Evolutionary conservation across 2,888 invertebrate genomes (phyloP), one percentile per base, ranked within the genome.

Genomic region (Netelia virgata): DNA sequence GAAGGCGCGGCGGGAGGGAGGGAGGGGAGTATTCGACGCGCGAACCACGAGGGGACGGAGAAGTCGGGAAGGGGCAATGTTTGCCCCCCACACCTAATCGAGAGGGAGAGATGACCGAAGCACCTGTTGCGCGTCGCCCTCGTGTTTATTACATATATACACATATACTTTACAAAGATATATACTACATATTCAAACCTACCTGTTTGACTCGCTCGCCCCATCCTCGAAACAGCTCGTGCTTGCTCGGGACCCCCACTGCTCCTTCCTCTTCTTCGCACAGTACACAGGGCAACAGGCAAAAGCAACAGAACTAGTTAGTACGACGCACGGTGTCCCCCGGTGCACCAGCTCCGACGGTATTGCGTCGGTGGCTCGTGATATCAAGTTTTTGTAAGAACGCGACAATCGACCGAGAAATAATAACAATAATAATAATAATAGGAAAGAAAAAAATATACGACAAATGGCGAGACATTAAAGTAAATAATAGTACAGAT

Each of bases 101-200:
- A 50, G 53, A 28, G 20, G 14, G 20, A 36, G 66, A 74, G 77
- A 66, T 78, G 66, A 73, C 88, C 88, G 91, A 92, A 91, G 92
- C 92, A 92, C 92, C 92, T 92, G 92, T 92, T 92, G 92, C 92
- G 83, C 87, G 88, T 88, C 16, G 10, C 47, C 57, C 9, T 10
- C 57, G 57, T 18, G 57, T 57, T 16, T 57, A 57, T 9, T 10
- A 14, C 14, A 59, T 57, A 57, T 57, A 57, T 57, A 18, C 16
- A 57, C 16, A 16, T 57, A 18, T 63, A 88, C 90, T 90, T 92
- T 41, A 18, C 16, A 1, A 18, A 9, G 1, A 41, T 36, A 43
- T 57, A 57, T 57, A 57, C 16, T 57, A 57, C 16, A 18, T 57
- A 57, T 57, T 5, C 3, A 18, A 70, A 88, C 90, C 90, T 92